phyloP scores from a whole-genome alignment of 2,113 vertebrate species.

The Alethe castanea region DNA sequence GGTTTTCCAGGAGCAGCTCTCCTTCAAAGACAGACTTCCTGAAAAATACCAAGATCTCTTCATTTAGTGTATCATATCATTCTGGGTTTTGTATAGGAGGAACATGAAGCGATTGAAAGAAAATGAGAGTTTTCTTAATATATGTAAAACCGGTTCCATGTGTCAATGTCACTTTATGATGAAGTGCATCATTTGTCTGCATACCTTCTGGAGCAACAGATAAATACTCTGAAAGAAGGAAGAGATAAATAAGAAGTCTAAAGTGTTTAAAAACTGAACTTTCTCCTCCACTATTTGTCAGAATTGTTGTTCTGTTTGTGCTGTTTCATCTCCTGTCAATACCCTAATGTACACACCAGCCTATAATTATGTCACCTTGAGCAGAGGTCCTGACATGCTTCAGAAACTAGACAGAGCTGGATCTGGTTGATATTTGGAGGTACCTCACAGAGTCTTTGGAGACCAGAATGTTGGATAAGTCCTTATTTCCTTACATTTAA shows the following conservation, averaged over 20 bases:
- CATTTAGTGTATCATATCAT: background rate
- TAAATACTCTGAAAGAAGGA: background rate
- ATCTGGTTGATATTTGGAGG: background rate
- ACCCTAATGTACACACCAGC: background rate
- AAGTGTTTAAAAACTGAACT: background rate
- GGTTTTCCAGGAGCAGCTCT: background rate
- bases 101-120: background rate
- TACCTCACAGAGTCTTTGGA: background rate
- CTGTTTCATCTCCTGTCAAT: background rate
- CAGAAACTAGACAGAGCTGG: background rate
- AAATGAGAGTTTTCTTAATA: background rate
- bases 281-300: background rate
- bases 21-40: background rate
- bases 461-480: background rate
- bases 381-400: background rate
- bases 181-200: slow-evolving; percentile 6
- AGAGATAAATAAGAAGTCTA: background rate
- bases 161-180: background rate
- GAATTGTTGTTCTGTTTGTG: background rate
- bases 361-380: background rate
- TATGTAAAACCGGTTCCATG: background rate
- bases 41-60: background rate
- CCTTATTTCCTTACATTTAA: background rate
- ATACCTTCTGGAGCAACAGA: background rate
- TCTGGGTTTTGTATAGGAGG: background rate